These are phyloP conservation scores for Lepidocyrtinus sp. DNA, from an alignment of 2,888 invertebrate genomes.

Conservation along the genomic window DNA sequence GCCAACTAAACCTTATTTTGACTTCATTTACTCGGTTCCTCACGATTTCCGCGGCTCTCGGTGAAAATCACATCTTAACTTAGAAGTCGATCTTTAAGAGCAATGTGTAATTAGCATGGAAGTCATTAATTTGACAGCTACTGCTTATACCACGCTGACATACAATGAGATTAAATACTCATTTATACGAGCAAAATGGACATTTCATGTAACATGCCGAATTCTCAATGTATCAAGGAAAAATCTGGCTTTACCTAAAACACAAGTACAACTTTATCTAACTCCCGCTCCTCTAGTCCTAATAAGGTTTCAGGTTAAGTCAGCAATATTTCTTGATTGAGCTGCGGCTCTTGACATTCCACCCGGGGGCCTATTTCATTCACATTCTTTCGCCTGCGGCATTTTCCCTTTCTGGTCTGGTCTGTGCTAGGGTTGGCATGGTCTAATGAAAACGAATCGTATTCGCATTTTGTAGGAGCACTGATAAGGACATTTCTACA, in stretches of 20 bases:
- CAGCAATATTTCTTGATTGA: slow-evolving; percentile 58
- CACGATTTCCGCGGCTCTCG: too few species aligned
- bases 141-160: slow-evolving; percentile 34
- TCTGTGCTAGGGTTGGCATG: neutral
- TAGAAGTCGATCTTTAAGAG: too few species aligned
- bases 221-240: too few species aligned
- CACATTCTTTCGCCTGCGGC: slow-evolving; percentile 26
- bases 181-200: neutral
- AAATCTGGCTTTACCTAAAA: too few species aligned
- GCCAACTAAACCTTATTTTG: too few species aligned
- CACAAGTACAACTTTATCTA: neutral
- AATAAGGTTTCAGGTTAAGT: neutral
- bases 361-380: slow-evolving; percentile 33
- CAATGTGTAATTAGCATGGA: slow-evolving; percentile 49
- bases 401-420: neutral
- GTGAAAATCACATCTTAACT: too few species aligned
- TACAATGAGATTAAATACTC: slow-evolving; percentile 15
- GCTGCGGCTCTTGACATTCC: slow-evolving; percentile 55
- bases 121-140: slow-evolving; percentile 55
- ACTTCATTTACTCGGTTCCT: too few species aligned
- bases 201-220: too few species aligned
- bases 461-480: neutral
- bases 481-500: neutral
- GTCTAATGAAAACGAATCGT: too few species aligned
- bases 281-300: too few species aligned